These are phyloP conservation scores for Lophius americanus DNA, from an alignment of 2,797 vertebrate genomes.

Conservation along the genomic window DNA sequence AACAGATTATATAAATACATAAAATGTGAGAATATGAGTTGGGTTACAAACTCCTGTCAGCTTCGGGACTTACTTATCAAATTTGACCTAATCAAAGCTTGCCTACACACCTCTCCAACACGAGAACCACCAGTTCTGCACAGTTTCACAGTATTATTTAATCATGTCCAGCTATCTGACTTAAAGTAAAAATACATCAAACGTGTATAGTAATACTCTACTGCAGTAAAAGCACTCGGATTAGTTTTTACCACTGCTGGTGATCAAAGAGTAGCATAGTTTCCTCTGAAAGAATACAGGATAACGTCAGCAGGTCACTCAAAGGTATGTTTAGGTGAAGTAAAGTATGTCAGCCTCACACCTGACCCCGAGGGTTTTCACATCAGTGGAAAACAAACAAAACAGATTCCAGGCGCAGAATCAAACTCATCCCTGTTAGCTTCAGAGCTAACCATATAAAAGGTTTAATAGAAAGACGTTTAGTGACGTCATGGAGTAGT, in stretches of 20 bases:
- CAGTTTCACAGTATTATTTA: too few relatives aligned
- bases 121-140: too few relatives aligned
- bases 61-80: too few relatives aligned
- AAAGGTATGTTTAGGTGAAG: not conserved
- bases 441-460: slow-evolving; percentile 18
- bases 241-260: not conserved
- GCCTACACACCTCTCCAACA: too few relatives aligned
- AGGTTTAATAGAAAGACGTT: not conserved
- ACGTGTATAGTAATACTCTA: too few relatives aligned
- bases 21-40: too few relatives aligned
- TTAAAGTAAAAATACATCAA: too few relatives aligned
- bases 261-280: not conserved
- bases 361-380: not conserved
- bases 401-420: not conserved
- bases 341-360: not conserved
- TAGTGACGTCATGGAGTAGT: slow-evolving; percentile 10
- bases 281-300: not conserved
- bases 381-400: not conserved
- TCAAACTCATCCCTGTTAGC: slow-evolving; percentile 7
- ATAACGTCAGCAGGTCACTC: not conserved
- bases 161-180: too few relatives aligned
- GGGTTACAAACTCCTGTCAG: too few relatives aligned
- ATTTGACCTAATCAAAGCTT: too few relatives aligned
- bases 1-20: too few relatives aligned
- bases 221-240: too few relatives aligned